A percentile compares a stretch with the other conserved stretches of the same genome.
These are phyloP conservation scores for Siphamia tubifer DNA, from an alignment of 2,113 vertebrate genomes.

Conservation along the genomic window DNA sequence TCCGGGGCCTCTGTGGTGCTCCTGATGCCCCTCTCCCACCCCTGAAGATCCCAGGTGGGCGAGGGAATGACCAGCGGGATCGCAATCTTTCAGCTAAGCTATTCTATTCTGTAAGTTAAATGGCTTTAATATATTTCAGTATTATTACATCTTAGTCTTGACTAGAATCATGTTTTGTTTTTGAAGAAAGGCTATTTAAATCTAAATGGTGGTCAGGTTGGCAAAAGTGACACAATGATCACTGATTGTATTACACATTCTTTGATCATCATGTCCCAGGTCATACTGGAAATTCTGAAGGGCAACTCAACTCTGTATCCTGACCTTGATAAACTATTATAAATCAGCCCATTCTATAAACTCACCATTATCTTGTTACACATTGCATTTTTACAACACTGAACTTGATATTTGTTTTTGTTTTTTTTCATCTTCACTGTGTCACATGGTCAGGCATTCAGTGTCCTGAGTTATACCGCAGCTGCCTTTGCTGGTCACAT, in stretches of 20 bases:
- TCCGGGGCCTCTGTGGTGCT: conserved; percentile 99
- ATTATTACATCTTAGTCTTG: not conserved
- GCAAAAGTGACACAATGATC: too few species aligned
- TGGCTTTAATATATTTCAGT: not conserved
- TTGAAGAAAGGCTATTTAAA: not conserved
- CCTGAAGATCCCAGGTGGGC: conserved; percentile 99
- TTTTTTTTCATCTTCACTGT: not conserved
- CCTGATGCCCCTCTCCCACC: conserved; percentile 99
- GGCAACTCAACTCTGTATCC: not conserved
- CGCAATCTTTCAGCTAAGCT: conserved; percentile 98
- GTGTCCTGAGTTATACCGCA: not conserved
- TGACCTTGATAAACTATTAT: not conserved
- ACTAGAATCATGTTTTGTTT: not conserved
- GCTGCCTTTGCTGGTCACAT: not conserved
- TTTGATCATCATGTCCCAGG: not conserved
- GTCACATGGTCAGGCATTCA: not conserved
- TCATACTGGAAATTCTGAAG: not conserved
- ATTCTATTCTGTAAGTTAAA: conserved; percentile 94
- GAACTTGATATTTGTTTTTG: not conserved
- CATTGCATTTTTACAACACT: not conserved
- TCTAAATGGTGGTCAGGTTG: too few species aligned
- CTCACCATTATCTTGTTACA: not conserved
- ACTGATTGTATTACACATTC: too few species aligned
- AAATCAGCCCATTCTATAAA: not conserved
- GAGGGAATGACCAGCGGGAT: conserved; percentile 99